These are phyloP conservation scores for Canis aureus DNA, from an alignment of 2,113 vertebrate genomes.

Conservation along the genomic window DNA sequence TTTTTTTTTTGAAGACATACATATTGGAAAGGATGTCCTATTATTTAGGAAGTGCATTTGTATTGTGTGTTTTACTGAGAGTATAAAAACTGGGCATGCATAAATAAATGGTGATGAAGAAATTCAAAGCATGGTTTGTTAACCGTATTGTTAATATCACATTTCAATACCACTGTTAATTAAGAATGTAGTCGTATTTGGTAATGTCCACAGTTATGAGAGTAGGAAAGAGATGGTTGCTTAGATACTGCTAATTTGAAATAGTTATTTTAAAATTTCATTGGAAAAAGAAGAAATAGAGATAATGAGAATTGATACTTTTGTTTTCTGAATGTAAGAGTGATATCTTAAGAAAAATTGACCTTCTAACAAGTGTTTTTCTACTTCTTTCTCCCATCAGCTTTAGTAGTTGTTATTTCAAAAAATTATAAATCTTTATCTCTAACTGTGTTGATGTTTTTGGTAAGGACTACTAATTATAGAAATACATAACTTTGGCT, in stretches of 20 bases:
- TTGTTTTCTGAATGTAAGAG: conserved; percentile 57
- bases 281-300: conserved; percentile 28
- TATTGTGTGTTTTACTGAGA: neutral
- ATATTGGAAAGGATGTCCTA: neutral
- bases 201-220: conserved; percentile 17
- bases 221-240: conserved; percentile 32
- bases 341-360: neutral
- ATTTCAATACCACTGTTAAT: conserved; percentile 52
- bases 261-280: conserved; percentile 56
- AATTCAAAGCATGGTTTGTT: neutral
- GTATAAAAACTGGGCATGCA: neutral
- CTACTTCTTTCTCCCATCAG: neutral
- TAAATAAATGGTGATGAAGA: neutral
- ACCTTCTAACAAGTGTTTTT: neutral
- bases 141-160: conserved; percentile 21
- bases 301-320: neutral
- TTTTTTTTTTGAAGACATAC: neutral
- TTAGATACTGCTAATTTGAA: conserved; percentile 67
- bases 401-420: conserved; percentile 36
- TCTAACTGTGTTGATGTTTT: neutral
- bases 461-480: conserved; percentile 7
- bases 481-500: conserved; percentile 30
- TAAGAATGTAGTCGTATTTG: conserved; percentile 52
- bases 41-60: neutral
- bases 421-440: conserved; percentile 25